A percentile compares a stretch with the other conserved stretches of the same genome.
phyloP scores from a whole-genome alignment of 2,113 vertebrate species.

The Himantopus leucocephalus region DNA sequence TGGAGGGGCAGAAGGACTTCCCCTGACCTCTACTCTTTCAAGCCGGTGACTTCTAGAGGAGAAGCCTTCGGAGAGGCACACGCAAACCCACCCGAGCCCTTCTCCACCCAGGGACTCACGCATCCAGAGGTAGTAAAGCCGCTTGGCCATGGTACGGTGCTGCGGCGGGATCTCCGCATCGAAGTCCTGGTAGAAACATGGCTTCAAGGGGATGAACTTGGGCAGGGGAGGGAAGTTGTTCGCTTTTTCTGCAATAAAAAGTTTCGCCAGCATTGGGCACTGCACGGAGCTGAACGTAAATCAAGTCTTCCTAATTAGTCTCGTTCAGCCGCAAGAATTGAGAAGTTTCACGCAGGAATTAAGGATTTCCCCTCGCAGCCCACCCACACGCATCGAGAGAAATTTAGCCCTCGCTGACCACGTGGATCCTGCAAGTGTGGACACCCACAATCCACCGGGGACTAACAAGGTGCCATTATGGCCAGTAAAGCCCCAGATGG shows the following conservation, averaged over 20 bases:
- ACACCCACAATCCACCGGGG: not conserved
- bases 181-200: slow-evolving; percentile 98
- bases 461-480: not conserved
- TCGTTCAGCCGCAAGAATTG: not conserved
- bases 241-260: slow-evolving; percentile 78
- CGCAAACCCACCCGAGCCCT: not conserved
- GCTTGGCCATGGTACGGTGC: slow-evolving; percentile 92
- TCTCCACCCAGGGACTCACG: slow-evolving; percentile 78
- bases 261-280: not conserved
- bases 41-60: not conserved
- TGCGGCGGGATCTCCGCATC: slow-evolving; percentile 93
- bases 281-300: not conserved
- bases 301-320: not conserved
- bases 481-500: not conserved
- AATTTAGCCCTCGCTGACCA: not conserved
- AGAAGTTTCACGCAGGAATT: not conserved
- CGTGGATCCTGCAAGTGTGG: not conserved
- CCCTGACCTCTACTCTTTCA: not conserved
- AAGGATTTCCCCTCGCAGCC: not conserved
- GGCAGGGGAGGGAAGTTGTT: slow-evolving; percentile 96
- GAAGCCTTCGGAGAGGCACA: not conserved
- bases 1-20: not conserved
- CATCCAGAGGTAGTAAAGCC: slow-evolving; percentile 98
- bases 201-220: slow-evolving; percentile 92
- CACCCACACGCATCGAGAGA: not conserved